Conservation (phyloP, 2,113 vertebrate species). For the Telmatochromis sp. region DNA sequence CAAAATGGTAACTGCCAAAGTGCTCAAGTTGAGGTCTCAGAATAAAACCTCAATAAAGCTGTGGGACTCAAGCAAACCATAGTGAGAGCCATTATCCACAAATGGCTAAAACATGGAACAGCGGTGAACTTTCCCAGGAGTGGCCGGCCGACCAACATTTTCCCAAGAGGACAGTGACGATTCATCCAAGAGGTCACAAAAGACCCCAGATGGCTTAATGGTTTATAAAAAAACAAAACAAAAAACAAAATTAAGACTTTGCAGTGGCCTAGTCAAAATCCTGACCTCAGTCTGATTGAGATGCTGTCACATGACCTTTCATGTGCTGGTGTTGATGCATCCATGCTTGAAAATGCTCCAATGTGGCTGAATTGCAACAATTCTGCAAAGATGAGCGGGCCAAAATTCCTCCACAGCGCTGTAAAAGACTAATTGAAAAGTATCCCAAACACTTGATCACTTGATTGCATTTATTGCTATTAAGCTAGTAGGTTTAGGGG, state of each 20-base stretch:
- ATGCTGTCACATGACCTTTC: background rate
- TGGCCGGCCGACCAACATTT: rapidly evolving
- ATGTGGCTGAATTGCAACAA: background rate
- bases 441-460: background rate
- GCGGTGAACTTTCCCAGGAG: background rate
- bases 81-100: background rate
- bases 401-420: background rate
- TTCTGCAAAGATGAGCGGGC: background rate
- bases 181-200: background rate
- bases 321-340: background rate
- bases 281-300: background rate
- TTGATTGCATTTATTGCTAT: background rate
- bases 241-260: background rate
- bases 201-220: background rate
- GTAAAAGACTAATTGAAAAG: background rate
- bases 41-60: background rate
- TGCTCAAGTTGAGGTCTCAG: background rate
- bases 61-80: background rate
- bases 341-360: background rate
- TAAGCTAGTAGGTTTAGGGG: background rate
- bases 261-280: background rate
- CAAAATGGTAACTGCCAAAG: background rate
- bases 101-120: background rate
- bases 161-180: background rate
- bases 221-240: background rate